phyloP scores from a whole-genome alignment of 2,113 vertebrate species.

The Bubalus kerabau region DNA sequence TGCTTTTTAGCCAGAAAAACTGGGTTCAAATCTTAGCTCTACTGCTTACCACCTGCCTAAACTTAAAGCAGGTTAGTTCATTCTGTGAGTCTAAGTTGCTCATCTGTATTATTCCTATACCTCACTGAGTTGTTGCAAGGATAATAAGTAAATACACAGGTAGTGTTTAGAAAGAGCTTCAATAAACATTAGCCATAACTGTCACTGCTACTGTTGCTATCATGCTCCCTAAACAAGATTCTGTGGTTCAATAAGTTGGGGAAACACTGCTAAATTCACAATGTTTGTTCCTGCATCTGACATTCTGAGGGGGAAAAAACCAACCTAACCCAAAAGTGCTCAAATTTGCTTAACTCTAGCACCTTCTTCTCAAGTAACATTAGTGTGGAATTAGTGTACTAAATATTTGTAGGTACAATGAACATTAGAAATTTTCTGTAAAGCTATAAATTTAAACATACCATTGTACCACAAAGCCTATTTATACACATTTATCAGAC shows the following conservation, averaged over 20 bases:
- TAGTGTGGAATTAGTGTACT: background rate
- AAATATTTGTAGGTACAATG: background rate
- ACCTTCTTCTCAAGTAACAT: slow-evolving; percentile 17
- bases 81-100: background rate
- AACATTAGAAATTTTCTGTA: background rate
- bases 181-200: background rate
- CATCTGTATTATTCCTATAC: background rate
- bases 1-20: background rate
- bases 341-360: slow-evolving; percentile 11
- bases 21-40: background rate
- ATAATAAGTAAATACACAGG: background rate
- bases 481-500: background rate
- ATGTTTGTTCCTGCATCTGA: background rate
- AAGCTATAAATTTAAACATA: background rate
- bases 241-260: background rate
- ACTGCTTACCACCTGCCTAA: background rate
- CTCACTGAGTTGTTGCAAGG: background rate
- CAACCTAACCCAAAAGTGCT: background rate
- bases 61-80: background rate
- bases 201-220: background rate
- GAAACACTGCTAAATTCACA: background rate
- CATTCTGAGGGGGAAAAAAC: background rate
- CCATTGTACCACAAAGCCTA: background rate
- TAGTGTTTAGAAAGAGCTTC: background rate
- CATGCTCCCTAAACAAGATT: background rate